A percentile compares a stretch with the other conserved stretches of the same genome.
Conservation (phyloP, 2,888 invertebrate species). For the Lucinisca nassula region DNA sequence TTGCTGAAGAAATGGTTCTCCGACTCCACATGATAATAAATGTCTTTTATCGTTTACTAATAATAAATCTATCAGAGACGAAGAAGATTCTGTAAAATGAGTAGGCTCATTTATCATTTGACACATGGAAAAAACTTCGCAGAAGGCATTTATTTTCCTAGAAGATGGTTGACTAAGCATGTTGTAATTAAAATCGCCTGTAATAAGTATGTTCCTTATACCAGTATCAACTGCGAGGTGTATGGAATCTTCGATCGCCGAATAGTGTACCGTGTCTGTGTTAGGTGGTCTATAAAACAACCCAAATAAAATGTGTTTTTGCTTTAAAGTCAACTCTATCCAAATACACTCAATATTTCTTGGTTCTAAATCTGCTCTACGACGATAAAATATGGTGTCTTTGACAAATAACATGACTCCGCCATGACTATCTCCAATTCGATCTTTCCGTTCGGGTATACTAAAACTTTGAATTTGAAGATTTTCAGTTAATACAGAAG, state of each 20-base stretch:
- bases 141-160: background rate
- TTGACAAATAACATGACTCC: constrained; percentile 34
- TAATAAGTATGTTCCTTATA: background rate
- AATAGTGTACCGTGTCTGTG: background rate
- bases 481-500: background rate
- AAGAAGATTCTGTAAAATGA: constrained; percentile 4
- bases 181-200: constrained; percentile 7
- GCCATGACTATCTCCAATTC: constrained; percentile 17
- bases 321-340: background rate
- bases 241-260: constrained; percentile 6
- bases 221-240: background rate
- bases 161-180: background rate
- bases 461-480: background rate
- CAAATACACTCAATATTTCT: constrained; percentile 23
- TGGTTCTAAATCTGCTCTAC: constrained; percentile 16
- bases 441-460: constrained; percentile 12
- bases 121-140: background rate
- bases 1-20: constrained; percentile 18
- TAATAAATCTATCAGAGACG: constrained; percentile 7
- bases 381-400: background rate
- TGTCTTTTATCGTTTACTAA: too few species aligned
- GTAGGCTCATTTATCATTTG: background rate
- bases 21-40: background rate
- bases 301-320: constrained; percentile 22
- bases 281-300: constrained; percentile 21